Percentiles rank a stretch among this genome's conserved stretches.
phyloP scores from a whole-genome alignment of 2,113 vertebrate species.

The Cepphus grylle region DNA sequence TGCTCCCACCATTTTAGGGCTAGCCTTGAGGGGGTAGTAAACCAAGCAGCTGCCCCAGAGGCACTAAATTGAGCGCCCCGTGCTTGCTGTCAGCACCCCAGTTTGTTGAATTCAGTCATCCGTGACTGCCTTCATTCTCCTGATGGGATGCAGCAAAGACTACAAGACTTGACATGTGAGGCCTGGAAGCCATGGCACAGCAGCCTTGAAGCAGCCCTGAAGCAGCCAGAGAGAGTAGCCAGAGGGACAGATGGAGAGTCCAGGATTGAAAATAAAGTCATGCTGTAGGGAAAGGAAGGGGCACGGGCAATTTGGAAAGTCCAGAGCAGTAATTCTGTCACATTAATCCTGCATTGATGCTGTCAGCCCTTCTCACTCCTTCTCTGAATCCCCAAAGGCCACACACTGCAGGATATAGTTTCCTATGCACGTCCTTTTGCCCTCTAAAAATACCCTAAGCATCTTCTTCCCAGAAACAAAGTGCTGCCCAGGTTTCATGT shows the following conservation, averaged over 20 bases:
- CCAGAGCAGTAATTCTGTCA: not conserved
- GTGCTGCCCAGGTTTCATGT: not conserved
- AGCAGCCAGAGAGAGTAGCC: slow-evolving; percentile 60
- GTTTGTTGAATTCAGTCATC: slow-evolving; percentile 18
- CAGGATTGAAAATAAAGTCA: slow-evolving; percentile 61
- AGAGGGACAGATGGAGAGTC: slow-evolving; percentile 42
- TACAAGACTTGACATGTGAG: slow-evolving; percentile 4
- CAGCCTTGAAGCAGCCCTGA: slow-evolving; percentile 50
- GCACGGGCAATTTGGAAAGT: slow-evolving; percentile 43
- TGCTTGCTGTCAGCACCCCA: not conserved
- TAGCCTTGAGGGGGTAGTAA: not conserved
- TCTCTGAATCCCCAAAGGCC: slow-evolving; percentile 8
- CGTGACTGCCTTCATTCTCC: not conserved
- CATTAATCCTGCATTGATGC: not conserved
- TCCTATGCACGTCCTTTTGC: not conserved
- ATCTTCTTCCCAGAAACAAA: not conserved
- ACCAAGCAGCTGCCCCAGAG: slow-evolving; percentile 10
- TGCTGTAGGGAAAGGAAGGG: slow-evolving; percentile 29
- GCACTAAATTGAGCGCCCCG: not conserved
- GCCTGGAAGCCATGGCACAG: slow-evolving; percentile 25
- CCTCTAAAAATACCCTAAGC: slow-evolving; percentile 3
- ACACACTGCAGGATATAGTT: not conserved
- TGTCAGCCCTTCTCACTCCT: not conserved
- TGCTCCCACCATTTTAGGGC: not conserved
- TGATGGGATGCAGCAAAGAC: slow-evolving; percentile 17